phyloP scores from a whole-genome alignment of 2,888 invertebrate genomes.

The Agrilus cyanescens region DNA sequence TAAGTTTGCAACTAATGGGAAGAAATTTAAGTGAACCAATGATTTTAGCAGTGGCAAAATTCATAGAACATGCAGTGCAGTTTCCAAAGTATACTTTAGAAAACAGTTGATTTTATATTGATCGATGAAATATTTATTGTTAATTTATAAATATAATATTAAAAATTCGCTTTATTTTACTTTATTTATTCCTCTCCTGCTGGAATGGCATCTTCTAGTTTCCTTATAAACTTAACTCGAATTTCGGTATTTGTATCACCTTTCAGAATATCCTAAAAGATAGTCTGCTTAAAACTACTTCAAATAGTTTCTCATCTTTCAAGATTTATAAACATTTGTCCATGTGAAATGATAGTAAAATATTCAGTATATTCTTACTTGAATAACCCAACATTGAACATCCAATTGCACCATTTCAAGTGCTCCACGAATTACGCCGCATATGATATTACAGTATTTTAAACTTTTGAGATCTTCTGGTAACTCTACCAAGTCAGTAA shows the following conservation, averaged over 20 bases:
- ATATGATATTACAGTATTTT: slow-evolving; percentile 85
- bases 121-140: not conserved
- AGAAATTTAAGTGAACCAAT: slow-evolving; percentile 62
- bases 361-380: slow-evolving; percentile 30
- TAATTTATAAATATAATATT: slow-evolving; percentile 6
- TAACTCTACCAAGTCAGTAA: slow-evolving; percentile 94
- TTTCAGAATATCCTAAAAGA: slow-evolving; percentile 76
- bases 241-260: slow-evolving; percentile 91
- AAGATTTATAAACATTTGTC: not conserved
- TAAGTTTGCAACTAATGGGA: slow-evolving; percentile 83
- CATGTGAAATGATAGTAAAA: no score
- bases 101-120: no score
- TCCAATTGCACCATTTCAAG: slow-evolving; percentile 98
- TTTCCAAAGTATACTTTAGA: slow-evolving; percentile 39
- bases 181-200: slow-evolving; percentile 85
- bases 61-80: slow-evolving; percentile 61
- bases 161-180: slow-evolving; percentile 4
- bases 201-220: slow-evolving; percentile 94
- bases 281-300: no score
- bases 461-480: slow-evolving; percentile 73
- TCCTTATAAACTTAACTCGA: slow-evolving; percentile 84
- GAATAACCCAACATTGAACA: slow-evolving; percentile 86
- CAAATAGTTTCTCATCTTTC: not conserved
- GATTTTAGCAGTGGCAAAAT: slow-evolving; percentile 66
- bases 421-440: slow-evolving; percentile 86